Base-by-base conservation (phyloP, 2,797 vertebrate genomes). In the Sebastes kiyomatsui region DNA sequence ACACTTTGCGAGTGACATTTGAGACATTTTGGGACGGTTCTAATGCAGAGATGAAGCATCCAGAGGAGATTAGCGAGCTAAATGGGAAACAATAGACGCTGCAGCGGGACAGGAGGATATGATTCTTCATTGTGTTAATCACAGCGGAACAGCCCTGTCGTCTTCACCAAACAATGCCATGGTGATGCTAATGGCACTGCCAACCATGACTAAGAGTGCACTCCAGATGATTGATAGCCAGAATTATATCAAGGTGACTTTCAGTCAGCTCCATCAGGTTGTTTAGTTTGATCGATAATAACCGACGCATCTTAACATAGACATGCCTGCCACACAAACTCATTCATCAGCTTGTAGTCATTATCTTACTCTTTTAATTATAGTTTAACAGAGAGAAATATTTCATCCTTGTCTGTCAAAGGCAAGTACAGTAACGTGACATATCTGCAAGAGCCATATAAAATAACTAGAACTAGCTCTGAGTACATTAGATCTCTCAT, bases 161-260 rank as follows among this genome's bases (percentile, higher is more conserved):
- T 92, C 92, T 93, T 93, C 88, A 82, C 88, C 90, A 93, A 94
- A 95, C 93, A 93, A 93, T 94, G 92, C 92, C 94, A 94, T 81
- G 84, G 84, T 89, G 92, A 94, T 94, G 93, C 90, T 96, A 96
- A 96, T 96, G 95, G 94, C 86, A 94, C 91, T 95, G 95, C 95
- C 95, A 94, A 80, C 89, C 91, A 92, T 87, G 93, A 93, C 93
- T 91, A 93, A 90, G 87, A 94, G 92, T 83, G 90, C 68, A 85
- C 84, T 90, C 82, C 76, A 54, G 83, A 83, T 95, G 96, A 96
- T 96, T 96, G 95, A 96, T 96, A 88, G 93, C 86, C 90, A 86
- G 94, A 94, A 94, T 95, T 95, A 95, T 83, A 92, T 94, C 93
- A 96, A 96, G 96, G 96, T 96, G 95, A 96, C 95, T 96, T 95